Evolutionary conservation across 2,113 vertebrate species (phyloP).

Genomic region (Brachyistius frenatus): DNA sequence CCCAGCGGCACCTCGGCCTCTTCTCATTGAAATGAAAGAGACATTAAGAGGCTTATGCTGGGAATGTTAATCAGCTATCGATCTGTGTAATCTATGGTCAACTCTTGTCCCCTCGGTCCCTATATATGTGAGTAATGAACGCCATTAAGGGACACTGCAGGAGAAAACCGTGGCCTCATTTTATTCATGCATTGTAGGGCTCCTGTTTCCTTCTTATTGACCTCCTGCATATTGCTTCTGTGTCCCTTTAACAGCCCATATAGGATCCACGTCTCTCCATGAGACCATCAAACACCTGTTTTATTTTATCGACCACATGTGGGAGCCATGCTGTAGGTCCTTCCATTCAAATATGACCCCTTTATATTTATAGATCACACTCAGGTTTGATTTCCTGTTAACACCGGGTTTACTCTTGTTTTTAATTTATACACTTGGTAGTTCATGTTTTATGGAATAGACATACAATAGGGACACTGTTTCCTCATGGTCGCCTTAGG

Average conservation of each 20-base stretch:
- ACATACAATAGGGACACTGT: neutral
- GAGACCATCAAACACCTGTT: neutral
- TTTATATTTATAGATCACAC: neutral
- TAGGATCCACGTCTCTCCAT: neutral
- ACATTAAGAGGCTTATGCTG: slow-evolving; percentile 41
- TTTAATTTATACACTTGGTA: neutral
- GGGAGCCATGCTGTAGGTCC: neutral
- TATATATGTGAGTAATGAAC: slow-evolving; percentile 27
- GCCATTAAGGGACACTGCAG: slow-evolving; percentile 10
- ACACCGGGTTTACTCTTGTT: neutral
- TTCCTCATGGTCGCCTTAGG: neutral
- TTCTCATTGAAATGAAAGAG: slow-evolving; percentile 53
- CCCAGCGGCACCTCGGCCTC: slow-evolving; percentile 20
- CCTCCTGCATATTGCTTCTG: neutral
- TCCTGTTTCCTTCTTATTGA: slow-evolving; percentile 21
- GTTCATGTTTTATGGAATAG: slow-evolving; percentile 34
- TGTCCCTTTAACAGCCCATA: slow-evolving; percentile 11
- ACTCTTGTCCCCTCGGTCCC: slow-evolving; percentile 26
- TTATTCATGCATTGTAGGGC: slow-evolving; percentile 3
- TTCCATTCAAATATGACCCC: neutral
- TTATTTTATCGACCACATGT: neutral
- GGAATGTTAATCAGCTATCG: slow-evolving; percentile 75
- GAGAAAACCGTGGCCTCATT: neutral
- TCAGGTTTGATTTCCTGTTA: slow-evolving; percentile 12
- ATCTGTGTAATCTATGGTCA: slow-evolving; percentile 55